Evolutionary conservation across 2,113 vertebrate genomes (phyloP).

Genomic region (Gadus chalcogrammus): DNA sequence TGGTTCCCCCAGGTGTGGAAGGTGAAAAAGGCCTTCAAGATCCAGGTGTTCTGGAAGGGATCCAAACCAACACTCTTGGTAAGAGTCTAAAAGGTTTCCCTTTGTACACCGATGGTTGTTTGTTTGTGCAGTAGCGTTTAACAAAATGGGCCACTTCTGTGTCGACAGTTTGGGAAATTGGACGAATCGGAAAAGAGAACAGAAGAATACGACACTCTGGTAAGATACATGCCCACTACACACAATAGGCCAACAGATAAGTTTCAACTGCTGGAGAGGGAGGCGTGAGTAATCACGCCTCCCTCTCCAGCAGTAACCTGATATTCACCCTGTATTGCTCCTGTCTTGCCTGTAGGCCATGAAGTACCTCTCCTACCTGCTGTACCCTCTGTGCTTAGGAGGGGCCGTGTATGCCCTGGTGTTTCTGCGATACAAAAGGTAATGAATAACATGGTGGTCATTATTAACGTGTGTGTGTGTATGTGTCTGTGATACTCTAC

Average conservation of each 20-base stretch:
- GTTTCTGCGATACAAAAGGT: conserved; percentile 96
- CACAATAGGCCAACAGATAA: no score
- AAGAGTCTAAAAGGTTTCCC: conserved; percentile 7
- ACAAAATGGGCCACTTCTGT: conserved; percentile 14
- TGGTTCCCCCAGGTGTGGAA: conserved; percentile 86
- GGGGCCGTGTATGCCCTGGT: conserved; percentile 90
- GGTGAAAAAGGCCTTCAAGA: conserved; percentile 96
- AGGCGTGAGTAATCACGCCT: no score
- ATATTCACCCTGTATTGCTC: no score
- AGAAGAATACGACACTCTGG: conserved; percentile 92
- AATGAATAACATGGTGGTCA: background rate
- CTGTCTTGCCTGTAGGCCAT: conserved; percentile 78
- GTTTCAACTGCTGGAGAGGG: no score
- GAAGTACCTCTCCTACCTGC: conserved; percentile 92
- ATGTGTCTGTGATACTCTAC: no score
- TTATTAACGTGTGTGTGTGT: no score
- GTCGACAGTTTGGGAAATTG: conserved; percentile 83
- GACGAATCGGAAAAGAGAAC: conserved; percentile 91
- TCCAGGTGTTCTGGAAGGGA: conserved; percentile 84
- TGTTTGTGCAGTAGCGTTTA: background rate
- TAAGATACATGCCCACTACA: conserved; percentile 46
- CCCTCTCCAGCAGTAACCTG: no score
- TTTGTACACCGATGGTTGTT: background rate
- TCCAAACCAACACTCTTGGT: conserved; percentile 83
- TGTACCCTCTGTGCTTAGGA: conserved; percentile 90